phyloP scores from a whole-genome alignment of 2,888 invertebrate species.

The Lymantria monacha region DNA sequence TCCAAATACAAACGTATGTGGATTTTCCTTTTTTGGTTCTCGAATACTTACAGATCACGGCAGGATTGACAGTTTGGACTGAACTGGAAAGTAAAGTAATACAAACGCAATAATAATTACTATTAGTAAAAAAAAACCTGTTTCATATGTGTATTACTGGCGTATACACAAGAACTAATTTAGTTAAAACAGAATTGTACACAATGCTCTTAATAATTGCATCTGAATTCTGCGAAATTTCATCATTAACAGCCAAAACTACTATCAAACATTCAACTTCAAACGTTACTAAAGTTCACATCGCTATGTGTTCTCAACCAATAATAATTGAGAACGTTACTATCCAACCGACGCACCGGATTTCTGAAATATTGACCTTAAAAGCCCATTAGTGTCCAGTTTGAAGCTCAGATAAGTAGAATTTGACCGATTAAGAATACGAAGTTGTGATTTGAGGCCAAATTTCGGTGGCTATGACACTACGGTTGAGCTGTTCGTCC shows the following conservation, averaged over 20 bases:
- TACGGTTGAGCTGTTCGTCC: conserved; percentile 13
- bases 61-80: too few relatives aligned
- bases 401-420: conserved; percentile 61
- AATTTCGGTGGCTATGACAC: conserved; percentile 14
- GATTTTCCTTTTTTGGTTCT: too few relatives aligned
- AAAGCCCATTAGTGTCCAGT: conserved; percentile 69
- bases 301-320: conserved; percentile 45
- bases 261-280: conserved; percentile 35
- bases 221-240: conserved; percentile 24
- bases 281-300: conserved; percentile 42
- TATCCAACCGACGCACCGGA: conserved; percentile 21
- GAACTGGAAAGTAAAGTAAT: too few relatives aligned
- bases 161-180: too few relatives aligned
- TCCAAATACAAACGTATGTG: too few relatives aligned
- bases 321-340: conserved; percentile 57
- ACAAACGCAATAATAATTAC: too few relatives aligned
- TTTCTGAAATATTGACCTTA: conserved; percentile 71
- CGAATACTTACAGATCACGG: too few relatives aligned
- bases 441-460: conserved; percentile 48
- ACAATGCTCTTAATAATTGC: conserved; percentile 2
- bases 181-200: too few relatives aligned
- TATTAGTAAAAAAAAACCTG: too few relatives aligned
- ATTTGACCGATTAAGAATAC: conserved; percentile 60
- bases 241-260: conserved; percentile 38
- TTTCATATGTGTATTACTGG: too few relatives aligned